phyloP scores from a whole-genome alignment of 2,113 vertebrate genomes.

The Pterocles burchelli region DNA sequence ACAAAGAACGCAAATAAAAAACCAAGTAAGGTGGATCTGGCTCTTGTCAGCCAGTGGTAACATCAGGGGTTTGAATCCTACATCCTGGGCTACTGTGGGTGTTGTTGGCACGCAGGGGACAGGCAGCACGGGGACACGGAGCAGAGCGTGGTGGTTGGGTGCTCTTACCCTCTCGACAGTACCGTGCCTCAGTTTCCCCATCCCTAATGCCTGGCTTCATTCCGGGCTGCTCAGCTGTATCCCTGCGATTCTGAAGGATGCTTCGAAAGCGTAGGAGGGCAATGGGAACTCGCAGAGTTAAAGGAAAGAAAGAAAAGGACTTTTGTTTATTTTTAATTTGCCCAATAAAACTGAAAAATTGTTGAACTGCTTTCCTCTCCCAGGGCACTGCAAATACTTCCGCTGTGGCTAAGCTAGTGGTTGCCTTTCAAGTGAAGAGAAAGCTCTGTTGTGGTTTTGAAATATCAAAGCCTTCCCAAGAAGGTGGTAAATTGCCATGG shows the following conservation, averaged over 20 bases:
- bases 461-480: slow-evolving; percentile 5
- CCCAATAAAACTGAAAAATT: neutral
- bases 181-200: neutral
- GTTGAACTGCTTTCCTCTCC: slow-evolving; percentile 10
- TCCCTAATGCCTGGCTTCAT: neutral
- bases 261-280: neutral
- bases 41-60: neutral
- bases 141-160: accelerated
- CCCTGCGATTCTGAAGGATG: neutral
- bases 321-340: slow-evolving; percentile 22
- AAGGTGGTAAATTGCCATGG: slow-evolving; percentile 6
- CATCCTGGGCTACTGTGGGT: accelerated
- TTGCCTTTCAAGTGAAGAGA: slow-evolving; percentile 15
- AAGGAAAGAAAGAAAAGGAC: neutral
- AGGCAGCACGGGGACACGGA: neutral
- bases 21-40: neutral
- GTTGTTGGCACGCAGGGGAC: accelerated
- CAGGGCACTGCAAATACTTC: neutral
- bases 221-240: neutral
- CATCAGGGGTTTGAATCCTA: neutral
- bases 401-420: neutral
- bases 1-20: neutral
- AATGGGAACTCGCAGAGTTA: neutral
- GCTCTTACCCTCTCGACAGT: neutral
- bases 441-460: slow-evolving; percentile 18